Conservation (phyloP, 2,888 invertebrate species). For the Anoplius nigerrimus region DNA sequence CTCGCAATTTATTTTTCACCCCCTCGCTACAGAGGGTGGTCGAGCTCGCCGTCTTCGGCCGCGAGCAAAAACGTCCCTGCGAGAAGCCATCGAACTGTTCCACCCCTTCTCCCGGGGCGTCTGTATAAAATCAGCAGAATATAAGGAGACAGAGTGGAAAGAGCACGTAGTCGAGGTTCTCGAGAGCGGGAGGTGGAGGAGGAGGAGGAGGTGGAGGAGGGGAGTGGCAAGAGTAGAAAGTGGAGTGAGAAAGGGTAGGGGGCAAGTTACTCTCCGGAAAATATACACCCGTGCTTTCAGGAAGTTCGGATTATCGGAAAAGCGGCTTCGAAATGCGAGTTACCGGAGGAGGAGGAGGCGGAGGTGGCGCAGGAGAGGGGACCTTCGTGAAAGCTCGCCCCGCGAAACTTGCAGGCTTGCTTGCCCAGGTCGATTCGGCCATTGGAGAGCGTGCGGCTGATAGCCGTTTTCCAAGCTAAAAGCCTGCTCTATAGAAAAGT, state of each 20-base stretch:
- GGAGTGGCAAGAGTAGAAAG: conserved; percentile 4
- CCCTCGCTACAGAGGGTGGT: neutral
- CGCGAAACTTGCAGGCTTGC: conserved; percentile 36
- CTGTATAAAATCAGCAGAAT: neutral
- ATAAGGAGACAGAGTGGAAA: neutral
- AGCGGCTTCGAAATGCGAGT: conserved; percentile 54
- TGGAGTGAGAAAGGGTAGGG: conserved; percentile 19
- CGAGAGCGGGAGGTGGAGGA: too few relatives aligned
- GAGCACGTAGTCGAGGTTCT: neutral
- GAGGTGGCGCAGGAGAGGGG: too few relatives aligned
- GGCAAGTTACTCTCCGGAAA: conserved; percentile 52
- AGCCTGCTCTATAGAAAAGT: conserved; percentile 30
- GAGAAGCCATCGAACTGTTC: neutral
- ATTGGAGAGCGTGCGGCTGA: conserved; percentile 34
- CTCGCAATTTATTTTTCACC: too few relatives aligned
- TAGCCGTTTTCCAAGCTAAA: conserved; percentile 46
- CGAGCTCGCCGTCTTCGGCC: neutral
- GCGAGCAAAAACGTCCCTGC: neutral
- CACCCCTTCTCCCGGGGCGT: neutral
- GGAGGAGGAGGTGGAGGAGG: neutral
- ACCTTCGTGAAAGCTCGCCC: conserved; percentile 44
- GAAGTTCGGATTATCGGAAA: conserved; percentile 60
- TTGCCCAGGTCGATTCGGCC: conserved; percentile 35
- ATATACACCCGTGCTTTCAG: conserved; percentile 56
- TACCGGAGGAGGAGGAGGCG: conserved; percentile 47